Percentiles rank a stretch among this genome's conserved stretches.
Conservation (phyloP, 2,888 invertebrate species). For the Ypsolopha sequella region DNA sequence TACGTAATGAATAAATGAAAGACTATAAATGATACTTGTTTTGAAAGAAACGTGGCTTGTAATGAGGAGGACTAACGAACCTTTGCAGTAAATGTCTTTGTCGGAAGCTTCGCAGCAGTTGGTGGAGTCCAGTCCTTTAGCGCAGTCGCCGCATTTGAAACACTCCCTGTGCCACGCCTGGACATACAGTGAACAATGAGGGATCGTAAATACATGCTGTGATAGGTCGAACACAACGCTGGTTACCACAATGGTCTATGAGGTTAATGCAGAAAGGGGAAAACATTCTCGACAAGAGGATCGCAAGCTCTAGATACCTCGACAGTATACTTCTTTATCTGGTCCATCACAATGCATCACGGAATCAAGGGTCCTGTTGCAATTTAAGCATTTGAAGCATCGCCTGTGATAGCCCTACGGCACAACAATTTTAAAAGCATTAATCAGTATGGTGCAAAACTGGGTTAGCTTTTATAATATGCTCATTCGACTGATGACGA, state of each 20-base stretch:
- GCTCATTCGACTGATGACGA: no score
- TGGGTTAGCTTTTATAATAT: not conserved
- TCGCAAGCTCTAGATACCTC: slow-evolving; percentile 72
- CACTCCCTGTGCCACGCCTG: slow-evolving; percentile 94
- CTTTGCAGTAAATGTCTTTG: slow-evolving; percentile 97
- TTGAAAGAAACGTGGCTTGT: not conserved
- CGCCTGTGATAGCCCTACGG: slow-evolving; percentile 88
- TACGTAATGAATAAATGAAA: no score
- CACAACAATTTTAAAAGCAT: slow-evolving; percentile 25
- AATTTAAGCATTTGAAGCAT: slow-evolving; percentile 91
- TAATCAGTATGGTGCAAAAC: not conserved
- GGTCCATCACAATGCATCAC: slow-evolving; percentile 93
- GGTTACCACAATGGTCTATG: slow-evolving; percentile 1
- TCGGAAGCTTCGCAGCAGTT: slow-evolving; percentile 95
- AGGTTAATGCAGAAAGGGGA: not conserved
- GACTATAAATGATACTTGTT: not conserved
- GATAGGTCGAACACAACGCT: slow-evolving; percentile 5
- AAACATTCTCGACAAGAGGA: not conserved
- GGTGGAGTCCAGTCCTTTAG: slow-evolving; percentile 89
- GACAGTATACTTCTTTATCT: slow-evolving; percentile 92
- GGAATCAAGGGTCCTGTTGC: slow-evolving; percentile 88
- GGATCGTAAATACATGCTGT: slow-evolving; percentile 41
- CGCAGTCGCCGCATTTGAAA: slow-evolving; percentile 92
- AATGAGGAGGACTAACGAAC: slow-evolving; percentile 65
- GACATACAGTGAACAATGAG: slow-evolving; percentile 63